These are phyloP conservation scores for Forbesichthys agassizii DNA, from an alignment of 2,113 vertebrate genomes.

Conservation along the genomic window DNA sequence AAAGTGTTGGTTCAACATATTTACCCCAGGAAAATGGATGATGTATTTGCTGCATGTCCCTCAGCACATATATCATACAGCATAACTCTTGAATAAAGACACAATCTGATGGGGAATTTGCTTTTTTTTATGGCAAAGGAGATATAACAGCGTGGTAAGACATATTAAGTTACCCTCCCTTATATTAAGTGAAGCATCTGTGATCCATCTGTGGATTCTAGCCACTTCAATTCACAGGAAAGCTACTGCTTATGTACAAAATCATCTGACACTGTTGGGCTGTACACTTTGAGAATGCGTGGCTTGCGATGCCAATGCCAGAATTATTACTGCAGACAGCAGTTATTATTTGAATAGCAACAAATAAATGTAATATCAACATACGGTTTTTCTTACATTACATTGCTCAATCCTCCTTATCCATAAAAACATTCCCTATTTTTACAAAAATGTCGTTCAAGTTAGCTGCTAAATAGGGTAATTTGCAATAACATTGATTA, in stretches of 20 bases:
- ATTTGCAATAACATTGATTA: no score
- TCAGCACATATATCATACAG: slow-evolving; percentile 24
- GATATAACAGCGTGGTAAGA: slow-evolving; percentile 31
- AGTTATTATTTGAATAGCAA: no score
- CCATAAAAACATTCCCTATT: no score
- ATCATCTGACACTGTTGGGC: no score
- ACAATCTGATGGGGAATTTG: slow-evolving; percentile 22
- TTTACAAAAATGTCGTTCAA: no score
- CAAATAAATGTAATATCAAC: no score
- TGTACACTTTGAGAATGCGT: no score
- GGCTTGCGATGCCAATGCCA: no score
- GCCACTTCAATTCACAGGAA: slow-evolving; percentile 38
- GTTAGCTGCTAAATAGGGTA: no score
- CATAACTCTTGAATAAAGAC: slow-evolving; percentile 26
- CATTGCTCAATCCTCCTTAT: no score
- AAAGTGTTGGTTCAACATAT: slow-evolving; percentile 60
- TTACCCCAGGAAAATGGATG: slow-evolving; percentile 32
- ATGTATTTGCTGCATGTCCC: slow-evolving; percentile 21
- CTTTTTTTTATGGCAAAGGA: slow-evolving; percentile 33
- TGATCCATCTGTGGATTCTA: slow-evolving; percentile 36
- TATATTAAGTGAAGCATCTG: slow-evolving; percentile 22
- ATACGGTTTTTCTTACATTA: no score
- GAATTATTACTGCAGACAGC: no score
- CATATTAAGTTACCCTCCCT: slow-evolving; percentile 29
- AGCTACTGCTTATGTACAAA: background rate